These are phyloP conservation scores for Dendrolimus punctatus DNA, from an alignment of 1,140 invertebrate genomes.

Conservation along the genomic window DNA sequence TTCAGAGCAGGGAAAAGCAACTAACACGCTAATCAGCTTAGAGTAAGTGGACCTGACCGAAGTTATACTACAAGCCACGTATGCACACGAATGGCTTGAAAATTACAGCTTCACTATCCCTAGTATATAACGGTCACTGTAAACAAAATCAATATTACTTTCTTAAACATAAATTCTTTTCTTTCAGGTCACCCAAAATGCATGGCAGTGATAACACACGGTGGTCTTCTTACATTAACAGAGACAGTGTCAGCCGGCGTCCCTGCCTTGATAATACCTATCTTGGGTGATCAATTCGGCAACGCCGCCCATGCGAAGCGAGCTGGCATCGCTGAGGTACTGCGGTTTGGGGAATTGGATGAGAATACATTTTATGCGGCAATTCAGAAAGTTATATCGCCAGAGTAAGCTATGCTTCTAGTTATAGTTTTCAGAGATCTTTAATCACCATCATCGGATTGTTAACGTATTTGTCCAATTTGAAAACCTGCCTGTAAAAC, in stretches of 20 bases:
- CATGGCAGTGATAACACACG: constrained; percentile 72
- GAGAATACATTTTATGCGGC: constrained; percentile 31
- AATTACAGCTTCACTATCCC: too few relatives aligned
- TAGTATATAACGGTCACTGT: background rate
- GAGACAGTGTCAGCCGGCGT: constrained; percentile 41
- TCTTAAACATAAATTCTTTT: background rate
- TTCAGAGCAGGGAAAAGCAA: too few relatives aligned
- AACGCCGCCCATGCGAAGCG: constrained; percentile 50
- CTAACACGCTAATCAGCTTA: too few relatives aligned
- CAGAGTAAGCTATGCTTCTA: constrained; percentile 57
- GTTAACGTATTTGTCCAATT: too few relatives aligned
- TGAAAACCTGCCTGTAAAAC: too few relatives aligned
- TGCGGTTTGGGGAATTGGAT: constrained; percentile 24
- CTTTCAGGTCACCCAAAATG: constrained; percentile 45
- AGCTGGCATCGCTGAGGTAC: constrained; percentile 30
- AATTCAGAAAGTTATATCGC: constrained; percentile 66
- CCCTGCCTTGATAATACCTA: constrained; percentile 36
- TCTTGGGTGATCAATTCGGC: constrained; percentile 61
- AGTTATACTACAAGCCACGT: too few relatives aligned
- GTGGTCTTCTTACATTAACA: constrained; percentile 69
- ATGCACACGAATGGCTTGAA: too few relatives aligned
- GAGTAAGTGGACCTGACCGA: too few relatives aligned
- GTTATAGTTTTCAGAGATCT: background rate
- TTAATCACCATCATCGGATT: too few relatives aligned
- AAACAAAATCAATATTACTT: background rate